Percentiles rank a stretch among this genome's conserved stretches.
Conservation (phyloP, 2,113 vertebrate species). For the Nannobrachium achirus region DNA sequence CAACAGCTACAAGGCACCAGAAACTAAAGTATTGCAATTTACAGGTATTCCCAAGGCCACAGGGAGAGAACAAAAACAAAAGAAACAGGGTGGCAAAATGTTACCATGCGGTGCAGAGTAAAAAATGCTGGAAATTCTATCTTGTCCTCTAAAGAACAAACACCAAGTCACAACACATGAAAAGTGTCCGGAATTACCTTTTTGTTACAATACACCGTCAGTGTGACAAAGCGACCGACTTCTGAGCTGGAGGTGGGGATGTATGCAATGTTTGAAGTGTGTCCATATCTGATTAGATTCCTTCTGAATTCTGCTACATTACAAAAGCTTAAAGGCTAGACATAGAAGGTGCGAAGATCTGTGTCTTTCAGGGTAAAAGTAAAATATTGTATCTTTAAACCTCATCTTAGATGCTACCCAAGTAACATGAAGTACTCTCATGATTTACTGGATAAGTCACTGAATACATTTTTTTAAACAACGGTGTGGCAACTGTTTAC, state of each 20-base stretch:
- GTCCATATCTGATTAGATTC: background rate
- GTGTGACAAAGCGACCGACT: background rate
- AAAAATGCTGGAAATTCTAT: background rate
- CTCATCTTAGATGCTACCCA: background rate
- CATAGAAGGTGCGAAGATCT: conserved; percentile 6
- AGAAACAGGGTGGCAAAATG: background rate
- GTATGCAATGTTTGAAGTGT: no score
- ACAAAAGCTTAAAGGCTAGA: background rate
- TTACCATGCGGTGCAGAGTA: background rate
- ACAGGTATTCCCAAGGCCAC: conserved; percentile 1
- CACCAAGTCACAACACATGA: background rate
- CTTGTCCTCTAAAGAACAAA: background rate
- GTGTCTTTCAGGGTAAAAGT: background rate
- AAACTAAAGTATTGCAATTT: background rate
- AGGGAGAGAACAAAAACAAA: background rate
- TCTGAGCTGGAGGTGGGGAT: background rate
- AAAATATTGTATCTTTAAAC: background rate
- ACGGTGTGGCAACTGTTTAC: background rate
- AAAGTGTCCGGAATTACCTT: conserved; percentile 1
- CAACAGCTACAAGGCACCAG: background rate
- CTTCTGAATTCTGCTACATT: background rate
- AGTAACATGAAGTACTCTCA: background rate
- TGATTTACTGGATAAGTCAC: conserved; percentile 7
- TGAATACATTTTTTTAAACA: background rate
- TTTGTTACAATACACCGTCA: background rate